Conservation (phyloP, 2,113 vertebrate species). For the Ornithorhynchus anatinus region DNA sequence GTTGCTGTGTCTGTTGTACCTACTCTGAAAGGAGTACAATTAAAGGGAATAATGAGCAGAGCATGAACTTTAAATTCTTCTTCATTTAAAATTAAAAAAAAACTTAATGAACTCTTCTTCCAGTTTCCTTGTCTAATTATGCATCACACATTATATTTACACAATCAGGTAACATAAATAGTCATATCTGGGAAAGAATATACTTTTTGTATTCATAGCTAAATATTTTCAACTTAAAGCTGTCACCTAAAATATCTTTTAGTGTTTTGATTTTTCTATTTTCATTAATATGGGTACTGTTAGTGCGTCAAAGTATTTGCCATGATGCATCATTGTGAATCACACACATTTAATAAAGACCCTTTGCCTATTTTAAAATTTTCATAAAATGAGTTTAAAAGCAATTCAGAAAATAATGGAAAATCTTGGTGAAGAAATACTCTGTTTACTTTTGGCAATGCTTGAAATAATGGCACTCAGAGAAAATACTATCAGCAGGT, state of each 20-base stretch:
- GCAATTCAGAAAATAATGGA: constrained; percentile 48
- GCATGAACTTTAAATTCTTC: not conserved
- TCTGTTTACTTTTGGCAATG: constrained; percentile 55
- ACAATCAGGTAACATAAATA: not conserved
- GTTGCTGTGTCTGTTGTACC: not conserved
- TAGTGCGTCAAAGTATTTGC: not conserved
- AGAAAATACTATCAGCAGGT: constrained; percentile 57
- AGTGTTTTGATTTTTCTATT: constrained; percentile 7
- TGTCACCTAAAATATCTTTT: not conserved
- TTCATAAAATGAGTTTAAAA: constrained; percentile 63
- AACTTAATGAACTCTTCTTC: no score
- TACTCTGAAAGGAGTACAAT: not conserved
- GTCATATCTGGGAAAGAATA: no score
- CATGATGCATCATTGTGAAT: not conserved
- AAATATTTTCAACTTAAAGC: no score
- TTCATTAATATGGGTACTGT: not conserved
- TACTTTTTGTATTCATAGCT: no score
- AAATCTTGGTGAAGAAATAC: constrained; percentile 39
- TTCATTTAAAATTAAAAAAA: constrained; percentile 21
- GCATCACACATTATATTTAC: not conserved
- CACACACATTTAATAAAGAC: not conserved
- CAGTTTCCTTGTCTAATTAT: not conserved
- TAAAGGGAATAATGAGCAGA: constrained; percentile 5
- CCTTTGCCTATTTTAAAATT: constrained; percentile 41
- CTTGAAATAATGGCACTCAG: constrained; percentile 54